phyloP scores from a whole-genome alignment of 2,888 invertebrate genomes.

The Alsophila aescularia region DNA sequence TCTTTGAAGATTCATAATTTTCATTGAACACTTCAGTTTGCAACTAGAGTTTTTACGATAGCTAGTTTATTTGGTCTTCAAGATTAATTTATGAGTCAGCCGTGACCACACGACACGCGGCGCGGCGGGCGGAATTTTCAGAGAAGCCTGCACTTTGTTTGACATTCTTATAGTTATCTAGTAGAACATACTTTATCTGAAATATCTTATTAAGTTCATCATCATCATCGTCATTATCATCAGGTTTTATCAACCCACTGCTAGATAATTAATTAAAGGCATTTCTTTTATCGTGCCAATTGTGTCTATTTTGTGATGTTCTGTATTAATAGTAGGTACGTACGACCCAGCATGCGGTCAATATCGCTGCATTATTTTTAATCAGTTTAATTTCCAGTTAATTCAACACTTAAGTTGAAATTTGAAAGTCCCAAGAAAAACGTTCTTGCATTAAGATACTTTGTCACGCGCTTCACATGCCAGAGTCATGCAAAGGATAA shows the following conservation, averaged over 20 bases:
- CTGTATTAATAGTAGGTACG: too few relatives aligned
- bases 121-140: constrained; percentile 28
- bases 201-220: neutral
- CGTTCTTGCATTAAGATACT: neutral
- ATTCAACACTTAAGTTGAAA: neutral
- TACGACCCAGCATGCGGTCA: neutral
- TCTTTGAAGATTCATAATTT: neutral
- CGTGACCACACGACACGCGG: constrained; percentile 23
- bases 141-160: constrained; percentile 21
- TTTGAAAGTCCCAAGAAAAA: neutral
- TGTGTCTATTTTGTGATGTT: neutral
- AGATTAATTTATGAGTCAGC: constrained; percentile 32
- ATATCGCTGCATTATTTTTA: neutral
- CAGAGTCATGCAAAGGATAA: neutral
- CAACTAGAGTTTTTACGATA: neutral
- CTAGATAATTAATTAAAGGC: neutral
- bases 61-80: constrained; percentile 21
- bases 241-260: neutral
- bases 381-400: neutral
- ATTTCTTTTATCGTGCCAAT: neutral
- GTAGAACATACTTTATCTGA: neutral
- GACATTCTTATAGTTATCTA: neutral
- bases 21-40: neutral
- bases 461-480: constrained; percentile 8
- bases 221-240: neutral